Percentiles rank a stretch among this genome's conserved stretches.
Conservation (phyloP, 2,113 vertebrate genomes). For the Micronycteris hirsuta region DNA sequence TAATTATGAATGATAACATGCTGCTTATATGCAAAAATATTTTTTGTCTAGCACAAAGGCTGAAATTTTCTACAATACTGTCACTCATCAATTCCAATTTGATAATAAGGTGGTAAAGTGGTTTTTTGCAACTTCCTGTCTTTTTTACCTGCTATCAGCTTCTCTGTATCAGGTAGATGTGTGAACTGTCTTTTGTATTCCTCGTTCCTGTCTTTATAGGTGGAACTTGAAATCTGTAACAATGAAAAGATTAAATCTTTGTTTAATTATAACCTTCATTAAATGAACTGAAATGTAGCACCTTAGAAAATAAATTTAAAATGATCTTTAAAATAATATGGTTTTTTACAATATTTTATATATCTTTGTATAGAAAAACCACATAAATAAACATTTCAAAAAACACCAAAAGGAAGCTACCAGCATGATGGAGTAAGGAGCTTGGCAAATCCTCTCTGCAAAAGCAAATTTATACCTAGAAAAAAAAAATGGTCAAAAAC, state of each 20-base stretch:
- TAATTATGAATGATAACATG: not conserved
- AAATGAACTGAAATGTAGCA: not conserved
- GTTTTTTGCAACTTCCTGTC: not conserved
- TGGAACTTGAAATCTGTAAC: conserved; percentile 85
- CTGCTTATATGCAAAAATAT: not conserved
- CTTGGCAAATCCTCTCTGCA: not conserved
- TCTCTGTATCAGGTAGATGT: conserved; percentile 89
- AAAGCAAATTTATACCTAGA: not conserved
- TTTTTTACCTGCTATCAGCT: conserved; percentile 89
- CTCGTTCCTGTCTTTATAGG: conserved; percentile 91
- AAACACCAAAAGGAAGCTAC: not conserved
- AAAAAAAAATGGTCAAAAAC: not conserved
- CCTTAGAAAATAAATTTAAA: conserved; percentile 23
- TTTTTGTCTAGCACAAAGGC: not conserved
- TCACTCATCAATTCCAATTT: not conserved
- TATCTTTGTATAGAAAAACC: not conserved
- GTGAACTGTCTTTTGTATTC: conserved; percentile 93
- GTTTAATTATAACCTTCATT: not conserved
- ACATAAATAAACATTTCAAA: conserved; percentile 6
- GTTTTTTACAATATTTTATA: conserved; percentile 20
- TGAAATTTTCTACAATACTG: not conserved
- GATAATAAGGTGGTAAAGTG: conserved; percentile 13
- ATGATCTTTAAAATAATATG: not conserved
- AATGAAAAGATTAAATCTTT: conserved; percentile 53
- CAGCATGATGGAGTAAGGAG: not conserved